These are phyloP conservation scores for Poeciliopsis gracilis DNA, from an alignment of 2,797 vertebrate species.

Conservation along the genomic window DNA sequence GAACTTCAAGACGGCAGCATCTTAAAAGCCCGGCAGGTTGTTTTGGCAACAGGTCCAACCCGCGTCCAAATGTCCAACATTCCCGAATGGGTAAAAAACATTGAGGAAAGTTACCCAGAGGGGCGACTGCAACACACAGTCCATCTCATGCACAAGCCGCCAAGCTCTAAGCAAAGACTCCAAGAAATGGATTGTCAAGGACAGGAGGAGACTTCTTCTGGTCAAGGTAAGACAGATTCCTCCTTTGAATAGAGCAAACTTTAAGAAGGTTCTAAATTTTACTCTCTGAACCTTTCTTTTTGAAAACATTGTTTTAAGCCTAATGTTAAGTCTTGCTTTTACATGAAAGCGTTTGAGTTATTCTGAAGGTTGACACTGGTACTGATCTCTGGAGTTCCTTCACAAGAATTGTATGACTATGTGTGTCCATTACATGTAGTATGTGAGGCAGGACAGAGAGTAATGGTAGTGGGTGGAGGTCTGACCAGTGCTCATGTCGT, in stretches of 20 bases:
- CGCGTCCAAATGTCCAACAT: constrained; percentile 83
- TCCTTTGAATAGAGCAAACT: background rate
- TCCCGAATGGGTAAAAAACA: constrained; percentile 76
- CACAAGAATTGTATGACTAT: constrained; percentile 17
- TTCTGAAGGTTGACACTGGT: background rate
- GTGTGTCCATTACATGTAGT: constrained; percentile 63
- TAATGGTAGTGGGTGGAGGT: constrained; percentile 83
- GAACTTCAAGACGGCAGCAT: constrained; percentile 68
- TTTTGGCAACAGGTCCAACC: constrained; percentile 82
- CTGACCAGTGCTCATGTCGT: constrained; percentile 83
- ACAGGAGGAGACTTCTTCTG: constrained; percentile 3
- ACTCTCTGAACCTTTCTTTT: background rate
- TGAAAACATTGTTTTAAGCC: background rate
- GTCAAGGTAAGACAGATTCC: constrained; percentile 55
- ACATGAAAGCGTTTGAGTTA: constrained; percentile 17
- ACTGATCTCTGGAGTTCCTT: background rate
- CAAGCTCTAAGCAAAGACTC: constrained; percentile 34
- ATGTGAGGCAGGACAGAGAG: constrained; percentile 74
- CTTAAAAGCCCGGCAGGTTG: constrained; percentile 67
- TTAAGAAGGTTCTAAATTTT: background rate
- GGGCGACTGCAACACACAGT: constrained; percentile 79
- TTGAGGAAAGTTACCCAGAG: constrained; percentile 79
- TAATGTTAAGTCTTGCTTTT: constrained; percentile 11
- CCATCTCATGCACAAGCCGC: constrained; percentile 77
- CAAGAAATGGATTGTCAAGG: constrained; percentile 26